Conservation (phyloP, 2,888 invertebrate genomes). For the Drepana falcataria region DNA sequence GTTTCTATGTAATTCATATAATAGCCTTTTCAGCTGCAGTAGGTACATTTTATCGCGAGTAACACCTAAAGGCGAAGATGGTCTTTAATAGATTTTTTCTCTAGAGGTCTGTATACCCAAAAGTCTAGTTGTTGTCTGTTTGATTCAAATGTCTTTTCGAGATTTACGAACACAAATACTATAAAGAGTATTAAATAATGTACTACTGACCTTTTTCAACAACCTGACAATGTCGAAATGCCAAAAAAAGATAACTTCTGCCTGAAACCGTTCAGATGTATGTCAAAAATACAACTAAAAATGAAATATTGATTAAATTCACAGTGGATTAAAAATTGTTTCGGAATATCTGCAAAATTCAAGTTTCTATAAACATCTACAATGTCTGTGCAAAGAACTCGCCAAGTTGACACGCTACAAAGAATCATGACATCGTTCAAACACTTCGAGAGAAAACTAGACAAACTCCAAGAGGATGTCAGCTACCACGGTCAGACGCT, state of each 20-base stretch:
- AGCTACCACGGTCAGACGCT: constrained; percentile 48
- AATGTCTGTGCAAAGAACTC: constrained; percentile 30
- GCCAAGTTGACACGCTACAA: constrained; percentile 38
- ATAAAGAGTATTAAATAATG: too few species aligned
- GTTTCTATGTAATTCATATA: too few species aligned
- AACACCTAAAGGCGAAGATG: too few species aligned
- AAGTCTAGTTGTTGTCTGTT: too few species aligned
- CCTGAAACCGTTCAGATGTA: background rate
- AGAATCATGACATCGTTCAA: constrained; percentile 43
- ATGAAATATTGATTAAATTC: background rate
- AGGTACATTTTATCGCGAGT: too few species aligned
- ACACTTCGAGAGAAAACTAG: constrained; percentile 53
- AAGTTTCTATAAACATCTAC: background rate
- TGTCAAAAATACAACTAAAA: background rate
- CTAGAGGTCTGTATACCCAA: too few species aligned
- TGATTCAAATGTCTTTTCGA: too few species aligned
- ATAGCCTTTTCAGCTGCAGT: too few species aligned
- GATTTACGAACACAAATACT: too few species aligned
- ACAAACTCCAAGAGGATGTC: constrained; percentile 54
- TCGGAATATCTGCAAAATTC: background rate
- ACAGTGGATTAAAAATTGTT: background rate
- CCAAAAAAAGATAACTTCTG: background rate
- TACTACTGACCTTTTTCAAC: background rate
- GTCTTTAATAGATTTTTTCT: too few species aligned
- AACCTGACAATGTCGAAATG: background rate